A percentile compares a stretch with the other conserved stretches of the same genome.
Conservation (phyloP, 2,113 vertebrate species). For the Mystacornis crossleyi region DNA sequence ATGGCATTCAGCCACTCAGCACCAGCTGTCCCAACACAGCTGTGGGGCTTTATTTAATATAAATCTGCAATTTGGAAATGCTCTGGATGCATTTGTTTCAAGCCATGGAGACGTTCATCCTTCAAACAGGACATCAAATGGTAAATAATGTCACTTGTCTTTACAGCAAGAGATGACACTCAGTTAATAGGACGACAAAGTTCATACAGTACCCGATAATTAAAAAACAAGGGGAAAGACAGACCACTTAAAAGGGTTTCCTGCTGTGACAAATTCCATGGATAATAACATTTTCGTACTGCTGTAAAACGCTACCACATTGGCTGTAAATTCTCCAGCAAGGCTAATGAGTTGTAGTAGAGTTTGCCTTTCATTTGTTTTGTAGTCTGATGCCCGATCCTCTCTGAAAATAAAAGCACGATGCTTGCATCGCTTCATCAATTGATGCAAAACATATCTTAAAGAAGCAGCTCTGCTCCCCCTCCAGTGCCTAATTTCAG, state of each 20-base stretch:
- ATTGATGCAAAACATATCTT: slow-evolving; percentile 8
- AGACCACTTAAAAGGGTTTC: slow-evolving; percentile 18
- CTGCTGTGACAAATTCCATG: not conserved
- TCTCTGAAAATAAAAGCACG: not conserved
- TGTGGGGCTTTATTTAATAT: not conserved
- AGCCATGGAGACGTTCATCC: not conserved
- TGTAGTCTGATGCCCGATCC: not conserved
- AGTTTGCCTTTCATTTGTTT: not conserved
- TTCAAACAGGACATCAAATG: not conserved
- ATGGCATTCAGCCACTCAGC: rapidly evolving
- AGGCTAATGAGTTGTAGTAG: not conserved
- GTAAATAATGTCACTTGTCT: not conserved
- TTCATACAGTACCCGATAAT: not conserved
- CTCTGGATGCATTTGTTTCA: not conserved
- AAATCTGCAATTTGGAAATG: not conserved
- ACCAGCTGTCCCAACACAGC: not conserved
- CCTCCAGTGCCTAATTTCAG: not conserved
- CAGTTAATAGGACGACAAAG: slow-evolving; percentile 13
- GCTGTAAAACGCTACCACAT: not conserved
- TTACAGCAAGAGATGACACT: not conserved
- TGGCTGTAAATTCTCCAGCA: slow-evolving; percentile 22
- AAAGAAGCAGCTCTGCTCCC: slow-evolving; percentile 28
- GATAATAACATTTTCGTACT: not conserved
- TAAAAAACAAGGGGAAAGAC: slow-evolving; percentile 33
- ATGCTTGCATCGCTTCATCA: not conserved